These are phyloP conservation scores for Nautilus pompilius DNA, from an alignment of 1,140 invertebrate species.

Conservation along the genomic window DNA sequence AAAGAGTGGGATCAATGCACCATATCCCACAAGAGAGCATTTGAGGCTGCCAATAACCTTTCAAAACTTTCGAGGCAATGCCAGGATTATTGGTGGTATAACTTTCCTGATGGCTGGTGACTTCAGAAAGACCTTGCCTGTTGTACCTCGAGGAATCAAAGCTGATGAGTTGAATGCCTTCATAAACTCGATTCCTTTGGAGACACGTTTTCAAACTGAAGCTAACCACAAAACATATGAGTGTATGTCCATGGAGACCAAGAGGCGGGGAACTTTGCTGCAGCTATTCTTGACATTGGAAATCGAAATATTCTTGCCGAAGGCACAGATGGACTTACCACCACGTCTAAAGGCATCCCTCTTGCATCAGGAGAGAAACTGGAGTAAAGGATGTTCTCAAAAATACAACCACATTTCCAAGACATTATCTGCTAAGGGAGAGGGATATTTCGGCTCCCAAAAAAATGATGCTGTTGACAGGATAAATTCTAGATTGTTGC, in stretches of 20 bases:
- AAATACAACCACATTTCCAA: too few relatives aligned
- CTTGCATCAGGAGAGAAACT: too few relatives aligned
- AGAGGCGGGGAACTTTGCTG: neutral
- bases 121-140: neutral
- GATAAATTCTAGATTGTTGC: too few relatives aligned
- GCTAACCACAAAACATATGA: neutral
- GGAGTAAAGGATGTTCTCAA: too few relatives aligned
- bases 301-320: neutral
- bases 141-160: neutral
- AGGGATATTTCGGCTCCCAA: too few relatives aligned
- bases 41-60: neutral
- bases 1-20: neutral
- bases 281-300: neutral
- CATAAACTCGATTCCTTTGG: neutral
- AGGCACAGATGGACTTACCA: too few relatives aligned
- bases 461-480: too few relatives aligned
- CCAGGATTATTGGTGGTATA: neutral
- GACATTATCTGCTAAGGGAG: too few relatives aligned
- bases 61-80: neutral
- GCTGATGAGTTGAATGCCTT: neutral
- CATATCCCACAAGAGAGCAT: neutral
- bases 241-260: neutral
- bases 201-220: neutral
- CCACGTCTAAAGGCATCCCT: too few relatives aligned
- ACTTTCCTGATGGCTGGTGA: neutral